Evolutionary conservation across 2,888 invertebrate genomes (phyloP).

Genomic region (Atherix ibis): DNA sequence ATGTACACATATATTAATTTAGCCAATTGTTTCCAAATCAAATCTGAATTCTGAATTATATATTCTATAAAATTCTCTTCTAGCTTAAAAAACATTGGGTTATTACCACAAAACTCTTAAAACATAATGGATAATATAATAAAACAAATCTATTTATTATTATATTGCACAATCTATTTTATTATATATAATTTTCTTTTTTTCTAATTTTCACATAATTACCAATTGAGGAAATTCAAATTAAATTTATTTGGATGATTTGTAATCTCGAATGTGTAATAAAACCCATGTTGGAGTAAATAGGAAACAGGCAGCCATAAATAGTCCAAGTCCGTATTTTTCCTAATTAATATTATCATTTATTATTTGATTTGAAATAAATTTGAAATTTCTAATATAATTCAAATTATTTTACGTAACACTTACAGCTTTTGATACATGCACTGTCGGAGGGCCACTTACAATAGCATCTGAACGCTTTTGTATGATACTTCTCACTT

Average conservation of each 20-base stretch:
- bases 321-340: not conserved
- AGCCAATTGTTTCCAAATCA: too few relatives aligned
- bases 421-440: slow-evolving; percentile 6
- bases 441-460: slow-evolving; percentile 6
- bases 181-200: too few relatives aligned
- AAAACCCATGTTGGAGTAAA: not conserved
- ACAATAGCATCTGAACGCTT: slow-evolving; percentile 1
- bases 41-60: too few relatives aligned
- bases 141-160: too few relatives aligned
- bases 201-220: too few relatives aligned
- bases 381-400: not conserved
- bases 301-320: not conserved
- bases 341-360: not conserved
- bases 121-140: too few relatives aligned
- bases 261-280: not conserved
- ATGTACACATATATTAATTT: too few relatives aligned
- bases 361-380: not conserved
- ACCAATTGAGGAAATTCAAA: not conserved
- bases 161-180: too few relatives aligned
- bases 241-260: not conserved
- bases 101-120: too few relatives aligned
- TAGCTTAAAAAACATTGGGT: too few relatives aligned
- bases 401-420: not conserved
- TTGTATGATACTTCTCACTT: not conserved
- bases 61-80: too few relatives aligned